Base-by-base conservation (phyloP, 2,888 invertebrate genomes). In the Myopa tessellatipennis region DNA sequence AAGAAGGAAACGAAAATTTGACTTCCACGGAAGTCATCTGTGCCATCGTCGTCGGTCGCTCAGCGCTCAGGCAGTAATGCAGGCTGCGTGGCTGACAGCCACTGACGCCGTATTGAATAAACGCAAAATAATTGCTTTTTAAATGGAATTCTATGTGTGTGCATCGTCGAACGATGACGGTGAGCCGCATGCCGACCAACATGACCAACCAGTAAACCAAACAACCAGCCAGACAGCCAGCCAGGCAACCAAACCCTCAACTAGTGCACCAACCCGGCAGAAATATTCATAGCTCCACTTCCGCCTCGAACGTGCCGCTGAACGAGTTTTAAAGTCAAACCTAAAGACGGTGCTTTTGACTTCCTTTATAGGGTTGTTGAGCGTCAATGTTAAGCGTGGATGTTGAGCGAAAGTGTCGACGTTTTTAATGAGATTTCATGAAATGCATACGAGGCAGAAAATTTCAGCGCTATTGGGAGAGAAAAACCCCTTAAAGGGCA, bases 101-200 rank as follows among this genome's bases (percentile, higher is more conserved):
- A 58, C 50, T 18, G 77, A 79, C 77, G 80, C 78, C 81, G 77
- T 81, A 82, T 83, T 83, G 81, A 83, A 82, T 83, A 84, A 84
- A 84, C 82, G 84, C 82, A 83, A 82, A 82, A 84, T 83, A 84
- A 84, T 84, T 84, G 83, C 83, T 83, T 84, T 84, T 83, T 84
- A 84, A 84, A 84, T 84, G 83, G 80, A 82, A 82, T 82, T 82
- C 77, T 78, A 79, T 73, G 73, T 73, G 73, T 40, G 61, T 26
- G 61, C 26, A 14, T 18, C 61, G 61, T 61, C 61, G 61, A 61
- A 61, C 6, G 34, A 18, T 52, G 70, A 55, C 26, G 52, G 3
- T 10, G 36, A 52, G 52, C 34, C 16, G 3, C 55, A 55, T 55
- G 55, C 55, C 55, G 55, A 1, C 50, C 50, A 50, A 50, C 50